Conservation (phyloP, 2,113 vertebrate species). For the Aviceda subcristata region DNA sequence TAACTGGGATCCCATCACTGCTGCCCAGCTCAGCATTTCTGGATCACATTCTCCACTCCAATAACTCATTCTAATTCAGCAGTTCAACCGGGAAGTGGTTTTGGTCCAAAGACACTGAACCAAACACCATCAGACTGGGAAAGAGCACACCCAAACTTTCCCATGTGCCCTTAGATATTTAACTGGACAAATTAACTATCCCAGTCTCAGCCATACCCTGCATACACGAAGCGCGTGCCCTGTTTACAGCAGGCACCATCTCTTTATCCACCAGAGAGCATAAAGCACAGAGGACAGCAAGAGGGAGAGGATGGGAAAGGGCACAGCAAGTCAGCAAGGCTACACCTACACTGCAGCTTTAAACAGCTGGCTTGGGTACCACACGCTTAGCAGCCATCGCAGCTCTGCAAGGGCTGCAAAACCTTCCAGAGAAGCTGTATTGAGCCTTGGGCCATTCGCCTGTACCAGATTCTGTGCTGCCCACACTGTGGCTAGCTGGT, state of each 20-base stretch:
- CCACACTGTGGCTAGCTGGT: neutral
- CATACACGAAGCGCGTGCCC: accelerated
- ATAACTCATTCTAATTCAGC: neutral
- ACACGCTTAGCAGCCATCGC: neutral
- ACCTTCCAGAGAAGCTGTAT: neutral
- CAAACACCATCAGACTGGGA: neutral
- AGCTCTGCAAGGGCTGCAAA: neutral
- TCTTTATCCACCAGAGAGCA: neutral
- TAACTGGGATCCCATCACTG: neutral
- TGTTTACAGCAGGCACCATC: neutral
- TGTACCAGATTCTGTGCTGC: neutral
- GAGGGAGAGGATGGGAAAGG: neutral
- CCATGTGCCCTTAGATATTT: neutral
- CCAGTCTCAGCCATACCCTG: neutral
- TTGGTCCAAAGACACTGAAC: neutral
- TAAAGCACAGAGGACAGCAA: neutral
- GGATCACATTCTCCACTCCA: neutral
- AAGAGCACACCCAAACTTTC: neutral
- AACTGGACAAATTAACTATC: neutral
- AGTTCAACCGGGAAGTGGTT: neutral
- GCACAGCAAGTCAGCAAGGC: neutral
- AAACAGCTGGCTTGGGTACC: neutral
- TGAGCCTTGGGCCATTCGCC: neutral
- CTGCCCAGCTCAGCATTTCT: neutral
- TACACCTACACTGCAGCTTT: neutral